Evolutionary conservation across 2,113 vertebrate species (phyloP).

Genomic region (Acrocephalus kingi): DNA sequence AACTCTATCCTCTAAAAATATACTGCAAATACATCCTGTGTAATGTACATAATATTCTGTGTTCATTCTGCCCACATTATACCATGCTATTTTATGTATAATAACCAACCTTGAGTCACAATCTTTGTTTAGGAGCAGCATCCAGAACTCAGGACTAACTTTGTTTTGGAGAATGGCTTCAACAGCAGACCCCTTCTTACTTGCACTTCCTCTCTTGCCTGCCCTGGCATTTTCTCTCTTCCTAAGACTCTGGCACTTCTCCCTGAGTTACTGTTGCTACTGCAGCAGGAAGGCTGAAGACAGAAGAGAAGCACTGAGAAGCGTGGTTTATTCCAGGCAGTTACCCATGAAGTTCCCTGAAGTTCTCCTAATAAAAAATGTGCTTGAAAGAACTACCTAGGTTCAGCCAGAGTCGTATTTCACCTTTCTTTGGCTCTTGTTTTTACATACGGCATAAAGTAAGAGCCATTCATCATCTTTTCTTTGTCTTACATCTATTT

Average conservation of each 20-base stretch:
- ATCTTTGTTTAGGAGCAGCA: neutral
- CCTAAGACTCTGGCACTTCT: neutral
- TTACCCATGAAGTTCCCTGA: neutral
- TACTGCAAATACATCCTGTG: neutral
- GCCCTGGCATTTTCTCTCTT: neutral
- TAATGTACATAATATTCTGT: neutral
- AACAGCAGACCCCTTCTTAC: neutral
- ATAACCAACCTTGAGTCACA: neutral
- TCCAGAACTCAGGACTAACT: neutral
- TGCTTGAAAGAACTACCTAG: neutral
- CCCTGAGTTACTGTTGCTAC: neutral
- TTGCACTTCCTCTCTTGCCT: neutral
- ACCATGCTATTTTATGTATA: neutral
- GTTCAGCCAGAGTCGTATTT: neutral
- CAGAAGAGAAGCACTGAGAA: neutral
- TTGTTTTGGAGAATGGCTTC: neutral
- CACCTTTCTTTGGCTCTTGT: neutral
- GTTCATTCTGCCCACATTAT: neutral
- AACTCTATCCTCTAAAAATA: neutral
- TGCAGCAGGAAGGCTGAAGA: neutral
- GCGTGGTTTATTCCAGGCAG: neutral
- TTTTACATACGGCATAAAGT: conserved; percentile 17
- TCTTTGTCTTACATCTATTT: neutral
- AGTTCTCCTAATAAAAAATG: neutral
- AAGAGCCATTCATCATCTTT: neutral